Evolutionary conservation across 92 coral and sea anemone species (phyloP), one percentile per base, ranked within the genome.

Genomic region (Micromussa lordhowensis): DNA sequence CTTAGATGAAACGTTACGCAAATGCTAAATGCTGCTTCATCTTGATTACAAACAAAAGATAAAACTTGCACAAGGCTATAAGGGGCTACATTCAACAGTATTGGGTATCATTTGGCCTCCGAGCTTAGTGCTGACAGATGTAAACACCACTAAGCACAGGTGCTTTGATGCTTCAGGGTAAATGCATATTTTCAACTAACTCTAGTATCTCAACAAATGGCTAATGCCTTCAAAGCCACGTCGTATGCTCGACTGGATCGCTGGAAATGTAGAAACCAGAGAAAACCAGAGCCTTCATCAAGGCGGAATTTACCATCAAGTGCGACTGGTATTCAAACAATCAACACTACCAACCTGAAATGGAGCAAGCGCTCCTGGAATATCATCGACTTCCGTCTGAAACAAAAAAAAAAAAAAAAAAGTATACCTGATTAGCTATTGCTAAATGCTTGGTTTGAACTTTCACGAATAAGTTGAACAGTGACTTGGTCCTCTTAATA

Each of bases 361-460:
- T 9, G 99, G 90, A 21, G 96, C 92, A 2, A 98, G 85, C 0
- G 99, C 98, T 72, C 95, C 96, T 8, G 99, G 99, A 28, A 96
- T 91, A 78, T 98, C 99, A 75, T 98, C 99, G 53, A 98, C 92
- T 78, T 98, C 99, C 36, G 99, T 98, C 98, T 97, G 81, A 55
- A 90, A 88, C 53, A 70, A 58, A 19, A 6, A 59, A 68, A 63
- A 54, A 32, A 78, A 78, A 13, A 19, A 3, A 72, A 3, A n/a
- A n/a, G n/a, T n/a, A n/a, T n/a, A n/a, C n/a, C n/a, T n/a, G n/a
- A n/a, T n/a, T n/a, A n/a, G n/a, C n/a, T n/a, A n/a, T n/a, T n/a
- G n/a, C n/a, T n/a, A n/a, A n/a, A n/a, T n/a, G n/a, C 17, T 54
- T 17, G 0, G 6, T 40, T 40, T 40, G 48, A 40, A 40, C 4